Percentiles rank a stretch among this genome's conserved stretches.
phyloP scores from a whole-genome alignment of 2,113 vertebrate genomes.

The Xenopus laevis region DNA sequence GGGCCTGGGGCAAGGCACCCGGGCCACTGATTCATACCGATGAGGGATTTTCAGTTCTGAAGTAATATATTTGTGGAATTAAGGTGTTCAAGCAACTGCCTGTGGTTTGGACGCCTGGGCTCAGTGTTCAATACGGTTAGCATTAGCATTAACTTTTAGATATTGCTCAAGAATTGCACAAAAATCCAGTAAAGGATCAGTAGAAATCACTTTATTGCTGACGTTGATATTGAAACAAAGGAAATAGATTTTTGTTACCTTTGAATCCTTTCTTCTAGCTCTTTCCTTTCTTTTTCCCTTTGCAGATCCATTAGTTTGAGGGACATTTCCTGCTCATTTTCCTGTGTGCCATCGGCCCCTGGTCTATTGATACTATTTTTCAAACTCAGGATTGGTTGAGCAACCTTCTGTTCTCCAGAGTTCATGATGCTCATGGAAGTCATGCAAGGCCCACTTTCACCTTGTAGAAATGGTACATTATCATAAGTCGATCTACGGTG shows the following conservation, averaged over 20 bases:
- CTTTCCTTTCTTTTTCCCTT: slow-evolving; percentile 52
- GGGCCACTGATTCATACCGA: too few species aligned
- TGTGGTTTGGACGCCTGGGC: too few species aligned
- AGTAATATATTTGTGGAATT: too few species aligned
- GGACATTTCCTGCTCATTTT: neutral
- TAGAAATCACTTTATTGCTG: fast-evolving
- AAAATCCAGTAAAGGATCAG: too few species aligned
- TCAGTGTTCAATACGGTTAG: too few species aligned
- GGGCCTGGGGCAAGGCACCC: too few species aligned
- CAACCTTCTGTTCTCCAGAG: slow-evolving; percentile 48
- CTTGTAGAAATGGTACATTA: slow-evolving; percentile 28
- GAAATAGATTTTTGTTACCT: slow-evolving; percentile 53
- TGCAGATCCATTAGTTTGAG: slow-evolving; percentile 45
- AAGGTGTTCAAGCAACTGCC: too few species aligned
- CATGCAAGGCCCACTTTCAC: slow-evolving; percentile 33
- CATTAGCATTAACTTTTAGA: too few species aligned
- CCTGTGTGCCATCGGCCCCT: neutral
- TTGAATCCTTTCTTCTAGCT: slow-evolving; percentile 59
- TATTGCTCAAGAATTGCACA: too few species aligned
- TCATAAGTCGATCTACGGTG: slow-evolving; percentile 53
- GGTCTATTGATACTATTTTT: neutral
- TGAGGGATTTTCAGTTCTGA: too few species aligned
- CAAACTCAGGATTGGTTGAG: slow-evolving; percentile 29
- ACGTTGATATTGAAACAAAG: neutral
- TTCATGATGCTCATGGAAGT: slow-evolving; percentile 21